Percentiles rank a stretch among this genome's conserved stretches.
phyloP scores from a whole-genome alignment of 2,797 vertebrate species.

The Chaetophractus vellerosus region DNA sequence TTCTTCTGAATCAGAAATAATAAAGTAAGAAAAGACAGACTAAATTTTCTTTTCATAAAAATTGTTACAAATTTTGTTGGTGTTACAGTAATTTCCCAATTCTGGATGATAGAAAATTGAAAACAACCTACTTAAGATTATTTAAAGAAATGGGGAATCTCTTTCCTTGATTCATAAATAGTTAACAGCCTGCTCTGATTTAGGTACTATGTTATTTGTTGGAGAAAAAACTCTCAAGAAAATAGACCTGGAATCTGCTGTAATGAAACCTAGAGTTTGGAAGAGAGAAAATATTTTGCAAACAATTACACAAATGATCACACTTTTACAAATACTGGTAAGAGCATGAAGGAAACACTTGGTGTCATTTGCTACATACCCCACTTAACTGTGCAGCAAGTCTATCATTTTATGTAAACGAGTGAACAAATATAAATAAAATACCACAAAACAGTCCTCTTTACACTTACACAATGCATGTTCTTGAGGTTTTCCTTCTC shows the following conservation, averaged over 20 bases:
- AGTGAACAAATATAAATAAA: not conserved
- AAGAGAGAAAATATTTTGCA: not conserved
- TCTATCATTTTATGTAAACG: rapidly evolving
- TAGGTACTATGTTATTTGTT: not conserved
- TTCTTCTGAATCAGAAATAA: not conserved
- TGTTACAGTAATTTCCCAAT: not conserved
- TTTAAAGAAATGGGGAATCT: not conserved
- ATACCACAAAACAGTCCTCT: not conserved
- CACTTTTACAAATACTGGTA: too few relatives aligned
- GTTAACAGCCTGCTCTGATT: not conserved
- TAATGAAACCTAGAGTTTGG: not conserved
- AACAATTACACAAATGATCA: rapidly evolving
- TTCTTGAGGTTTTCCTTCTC: not conserved
- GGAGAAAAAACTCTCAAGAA: not conserved
- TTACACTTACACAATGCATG: not conserved
- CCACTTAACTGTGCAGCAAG: not conserved
- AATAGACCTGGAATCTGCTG: not conserved
- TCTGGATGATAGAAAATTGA: not conserved
- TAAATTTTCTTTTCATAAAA: not conserved
- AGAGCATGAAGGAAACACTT: not conserved
- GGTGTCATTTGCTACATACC: not conserved
- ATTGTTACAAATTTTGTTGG: not conserved
- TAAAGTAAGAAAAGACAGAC: not conserved
- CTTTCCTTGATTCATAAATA: not conserved
- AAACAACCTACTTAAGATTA: not conserved